Conservation (phyloP, 2,113 vertebrate genomes). For the Hucho hucho region DNA sequence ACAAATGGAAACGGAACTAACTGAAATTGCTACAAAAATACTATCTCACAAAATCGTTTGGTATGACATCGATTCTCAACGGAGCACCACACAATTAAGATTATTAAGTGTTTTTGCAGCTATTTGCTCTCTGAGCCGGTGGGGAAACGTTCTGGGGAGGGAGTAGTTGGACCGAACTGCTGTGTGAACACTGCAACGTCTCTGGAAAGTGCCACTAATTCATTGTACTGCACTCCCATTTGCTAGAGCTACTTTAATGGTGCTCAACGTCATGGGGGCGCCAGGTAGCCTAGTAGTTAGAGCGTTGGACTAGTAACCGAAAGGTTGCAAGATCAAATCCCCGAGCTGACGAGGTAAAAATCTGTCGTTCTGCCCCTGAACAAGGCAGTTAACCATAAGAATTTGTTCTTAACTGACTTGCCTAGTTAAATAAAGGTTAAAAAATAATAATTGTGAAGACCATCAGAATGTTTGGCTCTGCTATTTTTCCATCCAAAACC, state of each 20-base stretch:
- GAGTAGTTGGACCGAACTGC: not conserved
- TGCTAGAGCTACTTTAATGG: constrained; percentile 18
- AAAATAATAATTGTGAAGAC: not conserved
- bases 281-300: too few species aligned
- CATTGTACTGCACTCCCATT: constrained; percentile 1
- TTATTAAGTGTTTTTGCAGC: not conserved
- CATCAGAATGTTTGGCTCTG: constrained; percentile 23
- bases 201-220: constrained; percentile 23
- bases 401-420: too few species aligned
- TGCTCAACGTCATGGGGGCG: not conserved
- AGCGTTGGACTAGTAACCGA: too few species aligned
- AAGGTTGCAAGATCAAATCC: too few species aligned
- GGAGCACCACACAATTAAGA: not conserved
- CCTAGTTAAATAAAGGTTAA: too few species aligned
- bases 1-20: not conserved
- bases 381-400: too few species aligned
- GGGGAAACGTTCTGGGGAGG: not conserved
- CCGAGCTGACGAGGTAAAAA: too few species aligned
- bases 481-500: constrained; percentile 31
- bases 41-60: not conserved
- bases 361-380: too few species aligned
- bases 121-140: not conserved
- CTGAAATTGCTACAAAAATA: not conserved
- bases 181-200: not conserved
- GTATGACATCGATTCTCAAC: not conserved